A percentile compares a stretch with the other conserved stretches of the same genome.
phyloP scores from a whole-genome alignment of 1,140 invertebrate species.

The Phenacoccus solenopsis region DNA sequence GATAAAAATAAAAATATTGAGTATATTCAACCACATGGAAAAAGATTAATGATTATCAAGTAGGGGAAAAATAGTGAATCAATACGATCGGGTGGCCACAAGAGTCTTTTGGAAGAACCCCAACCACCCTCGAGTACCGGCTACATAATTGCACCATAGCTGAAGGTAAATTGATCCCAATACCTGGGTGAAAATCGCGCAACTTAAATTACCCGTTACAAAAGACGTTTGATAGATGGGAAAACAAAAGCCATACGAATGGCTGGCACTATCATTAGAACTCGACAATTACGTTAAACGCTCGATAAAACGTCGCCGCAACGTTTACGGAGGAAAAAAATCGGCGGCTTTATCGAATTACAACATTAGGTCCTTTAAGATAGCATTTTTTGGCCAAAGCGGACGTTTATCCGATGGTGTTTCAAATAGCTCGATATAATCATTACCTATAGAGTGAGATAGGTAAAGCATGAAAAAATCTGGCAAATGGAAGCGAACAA shows the following conservation, averaged over 20 bases:
- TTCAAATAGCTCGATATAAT: neutral
- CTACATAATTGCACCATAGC: too few relatives aligned
- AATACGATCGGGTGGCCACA: too few relatives aligned
- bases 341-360: neutral
- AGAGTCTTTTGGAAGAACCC: too few relatives aligned
- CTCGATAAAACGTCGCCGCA: neutral
- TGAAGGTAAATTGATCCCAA: neutral
- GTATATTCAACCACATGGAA: too few relatives aligned
- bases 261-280: neutral
- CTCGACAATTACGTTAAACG: slow-evolving; percentile 1
- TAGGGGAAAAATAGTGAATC: too few relatives aligned
- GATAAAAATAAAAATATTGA: too few relatives aligned
- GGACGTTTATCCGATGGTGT: neutral
- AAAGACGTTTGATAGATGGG: neutral
- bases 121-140: too few relatives aligned
- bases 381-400: neutral
- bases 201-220: neutral
- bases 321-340: slow-evolving; percentile 2
- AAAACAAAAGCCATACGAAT: neutral
- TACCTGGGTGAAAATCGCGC: neutral
- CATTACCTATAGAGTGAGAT: too few relatives aligned
- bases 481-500: too few relatives aligned
- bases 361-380: neutral
- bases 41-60: too few relatives aligned
- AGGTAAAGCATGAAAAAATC: too few relatives aligned